phyloP scores from a whole-genome alignment of 2,888 invertebrate species.

The Hirtodrosophila duncani region DNA sequence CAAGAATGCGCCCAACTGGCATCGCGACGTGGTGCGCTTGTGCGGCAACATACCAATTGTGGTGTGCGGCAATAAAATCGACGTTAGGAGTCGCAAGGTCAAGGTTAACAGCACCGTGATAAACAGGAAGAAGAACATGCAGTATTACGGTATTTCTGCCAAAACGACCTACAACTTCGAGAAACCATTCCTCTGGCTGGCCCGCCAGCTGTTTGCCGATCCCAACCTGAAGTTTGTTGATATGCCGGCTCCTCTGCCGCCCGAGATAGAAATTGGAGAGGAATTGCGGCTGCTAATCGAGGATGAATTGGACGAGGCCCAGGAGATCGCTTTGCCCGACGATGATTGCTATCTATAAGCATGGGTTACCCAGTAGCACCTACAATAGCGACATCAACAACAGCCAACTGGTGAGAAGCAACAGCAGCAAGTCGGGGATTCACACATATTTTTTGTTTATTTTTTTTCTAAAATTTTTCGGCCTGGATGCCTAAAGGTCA shows the following conservation, averaged over 20 bases:
- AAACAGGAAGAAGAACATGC: constrained; percentile 98
- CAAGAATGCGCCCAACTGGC: constrained; percentile 99
- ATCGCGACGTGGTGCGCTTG: constrained; percentile 98
- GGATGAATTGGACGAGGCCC: constrained; percentile 96
- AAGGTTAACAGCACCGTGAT: constrained; percentile 99
- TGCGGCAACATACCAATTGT: constrained; percentile 99
- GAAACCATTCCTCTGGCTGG: constrained; percentile 99
- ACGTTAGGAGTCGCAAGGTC: constrained; percentile 99
- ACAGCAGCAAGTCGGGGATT: too few relatives aligned
- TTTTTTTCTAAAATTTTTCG: too few relatives aligned
- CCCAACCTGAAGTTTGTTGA: constrained; percentile 99
- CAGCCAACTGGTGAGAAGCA: too few relatives aligned
- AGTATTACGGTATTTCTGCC: constrained; percentile 99
- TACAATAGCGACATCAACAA: constrained; percentile 74
- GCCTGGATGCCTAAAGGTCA: too few relatives aligned
- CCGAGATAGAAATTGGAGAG: constrained; percentile 99
- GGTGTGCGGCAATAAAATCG: constrained; percentile 99
- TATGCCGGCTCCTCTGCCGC: constrained; percentile 98
- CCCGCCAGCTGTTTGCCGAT: constrained; percentile 98
- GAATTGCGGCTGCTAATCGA: constrained; percentile 98
- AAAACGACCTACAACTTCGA: constrained; percentile 99
- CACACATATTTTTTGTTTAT: too few relatives aligned
- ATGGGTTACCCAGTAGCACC: constrained; percentile 34
- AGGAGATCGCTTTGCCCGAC: constrained; percentile 96
- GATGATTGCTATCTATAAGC: constrained; percentile 97